A percentile compares a stretch with the other conserved stretches of the same genome.
Evolutionary conservation across 2,797 vertebrate genomes (phyloP).

Genomic region (Falco novaeseelandiae): DNA sequence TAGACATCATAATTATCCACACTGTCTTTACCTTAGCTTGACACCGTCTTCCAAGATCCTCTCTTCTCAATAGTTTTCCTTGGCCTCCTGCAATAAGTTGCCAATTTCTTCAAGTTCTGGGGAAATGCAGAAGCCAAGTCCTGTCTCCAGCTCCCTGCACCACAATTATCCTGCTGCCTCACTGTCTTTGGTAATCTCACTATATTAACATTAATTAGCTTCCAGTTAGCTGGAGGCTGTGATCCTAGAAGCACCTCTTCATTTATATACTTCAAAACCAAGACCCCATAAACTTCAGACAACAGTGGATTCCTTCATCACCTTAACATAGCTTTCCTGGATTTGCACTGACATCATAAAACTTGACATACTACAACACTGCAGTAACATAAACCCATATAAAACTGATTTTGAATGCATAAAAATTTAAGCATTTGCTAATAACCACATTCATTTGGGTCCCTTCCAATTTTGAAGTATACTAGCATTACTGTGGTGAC

Average conservation of each 20-base stretch:
- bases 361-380: background rate
- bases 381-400: background rate
- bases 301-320: background rate
- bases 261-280: background rate
- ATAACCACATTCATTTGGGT: background rate
- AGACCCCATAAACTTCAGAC: background rate
- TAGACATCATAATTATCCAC: background rate
- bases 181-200: background rate
- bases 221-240: background rate
- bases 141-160: background rate
- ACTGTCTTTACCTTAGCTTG: background rate
- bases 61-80: background rate
- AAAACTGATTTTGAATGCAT: background rate
- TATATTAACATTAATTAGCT: background rate
- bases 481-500: background rate
- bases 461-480: background rate
- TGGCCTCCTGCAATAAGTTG: background rate
- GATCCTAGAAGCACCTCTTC: background rate
- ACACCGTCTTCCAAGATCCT: fast-evolving
- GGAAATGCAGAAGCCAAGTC: background rate
- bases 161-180: background rate
- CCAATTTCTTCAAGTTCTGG: background rate
- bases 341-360: background rate
- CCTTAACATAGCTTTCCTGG: background rate
- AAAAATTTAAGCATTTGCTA: background rate